These are phyloP conservation scores for Apostichopus parvimensis DNA, from an alignment of 35 echinoderm and acorn worm genomes.

Conservation along the genomic window DNA sequence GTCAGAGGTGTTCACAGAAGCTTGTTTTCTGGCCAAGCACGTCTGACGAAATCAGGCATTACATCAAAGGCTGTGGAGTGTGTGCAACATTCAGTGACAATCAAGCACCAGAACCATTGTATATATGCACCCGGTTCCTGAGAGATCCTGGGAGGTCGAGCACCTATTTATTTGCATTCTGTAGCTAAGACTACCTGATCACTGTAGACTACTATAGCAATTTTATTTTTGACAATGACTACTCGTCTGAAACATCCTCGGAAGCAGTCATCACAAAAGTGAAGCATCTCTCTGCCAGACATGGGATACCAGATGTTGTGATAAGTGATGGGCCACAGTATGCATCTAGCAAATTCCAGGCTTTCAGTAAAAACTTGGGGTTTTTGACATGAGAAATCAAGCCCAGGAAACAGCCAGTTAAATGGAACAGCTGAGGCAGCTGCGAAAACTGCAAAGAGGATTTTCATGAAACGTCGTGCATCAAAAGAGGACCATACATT, in stretches of 20 bases:
- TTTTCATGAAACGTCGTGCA: too few relatives aligned
- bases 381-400: not conserved
- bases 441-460: too few relatives aligned
- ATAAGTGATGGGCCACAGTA: not conserved
- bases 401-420: too few relatives aligned
- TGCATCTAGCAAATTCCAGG: not conserved
- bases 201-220: constrained; percentile 30
- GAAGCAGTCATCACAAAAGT: not conserved
- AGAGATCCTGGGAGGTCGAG: constrained; percentile 32
- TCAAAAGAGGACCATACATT: too few relatives aligned
- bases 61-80: constrained; percentile 57
- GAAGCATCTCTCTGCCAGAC: not conserved
- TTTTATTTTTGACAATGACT: constrained; percentile 27
- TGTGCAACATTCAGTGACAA: constrained; percentile 52
- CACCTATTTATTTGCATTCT: not conserved
- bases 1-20: constrained; percentile 53
- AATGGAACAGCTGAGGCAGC: too few relatives aligned
- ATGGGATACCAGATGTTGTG: too few relatives aligned
- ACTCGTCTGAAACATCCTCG: not conserved
- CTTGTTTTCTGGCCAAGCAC: constrained; percentile 69
- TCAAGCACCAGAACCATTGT: constrained; percentile 26
- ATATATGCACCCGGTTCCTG: constrained; percentile 7
- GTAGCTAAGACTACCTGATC: constrained; percentile 18
- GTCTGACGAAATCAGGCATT: constrained; percentile 62
- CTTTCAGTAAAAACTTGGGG: not conserved